These are phyloP conservation scores for Dexiosoma caninum DNA, from an alignment of 2,888 invertebrate genomes.

Conservation along the genomic window DNA sequence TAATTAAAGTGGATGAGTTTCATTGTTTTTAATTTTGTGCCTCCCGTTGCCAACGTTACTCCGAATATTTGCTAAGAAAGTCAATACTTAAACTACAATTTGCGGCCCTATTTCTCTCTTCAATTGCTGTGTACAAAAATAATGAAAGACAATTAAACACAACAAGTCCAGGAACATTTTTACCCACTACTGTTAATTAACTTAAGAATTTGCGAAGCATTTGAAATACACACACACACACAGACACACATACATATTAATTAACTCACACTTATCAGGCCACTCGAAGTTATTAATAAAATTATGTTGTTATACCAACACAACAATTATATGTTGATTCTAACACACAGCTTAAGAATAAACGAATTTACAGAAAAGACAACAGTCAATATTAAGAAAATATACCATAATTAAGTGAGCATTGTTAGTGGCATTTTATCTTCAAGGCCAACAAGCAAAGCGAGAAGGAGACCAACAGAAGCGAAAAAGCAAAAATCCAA, in stretches of 20 bases:
- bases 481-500: slow-evolving; percentile 42
- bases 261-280: not conserved
- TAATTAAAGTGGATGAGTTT: too few species aligned
- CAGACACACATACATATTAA: not conserved
- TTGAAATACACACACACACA: too few species aligned
- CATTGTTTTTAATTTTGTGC: too few species aligned
- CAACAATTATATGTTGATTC: slow-evolving; percentile 50
- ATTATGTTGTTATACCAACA: slow-evolving; percentile 29
- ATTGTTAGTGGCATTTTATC: slow-evolving; percentile 1
- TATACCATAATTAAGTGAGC: not conserved
- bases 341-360: slow-evolving; percentile 23
- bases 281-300: not conserved
- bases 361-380: slow-evolving; percentile 1
- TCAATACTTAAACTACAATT: too few species aligned
- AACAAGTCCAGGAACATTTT: not conserved
- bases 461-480: slow-evolving; percentile 10
- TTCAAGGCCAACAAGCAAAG: not conserved
- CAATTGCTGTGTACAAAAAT: too few species aligned
- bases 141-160: too few species aligned
- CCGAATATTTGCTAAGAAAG: too few species aligned
- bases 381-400: not conserved
- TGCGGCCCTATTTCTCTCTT: too few species aligned
- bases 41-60: too few species aligned
- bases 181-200: not conserved
- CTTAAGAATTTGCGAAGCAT: not conserved